Conservation (phyloP, 1,140 invertebrate genomes). For the Asobara japonica region DNA sequence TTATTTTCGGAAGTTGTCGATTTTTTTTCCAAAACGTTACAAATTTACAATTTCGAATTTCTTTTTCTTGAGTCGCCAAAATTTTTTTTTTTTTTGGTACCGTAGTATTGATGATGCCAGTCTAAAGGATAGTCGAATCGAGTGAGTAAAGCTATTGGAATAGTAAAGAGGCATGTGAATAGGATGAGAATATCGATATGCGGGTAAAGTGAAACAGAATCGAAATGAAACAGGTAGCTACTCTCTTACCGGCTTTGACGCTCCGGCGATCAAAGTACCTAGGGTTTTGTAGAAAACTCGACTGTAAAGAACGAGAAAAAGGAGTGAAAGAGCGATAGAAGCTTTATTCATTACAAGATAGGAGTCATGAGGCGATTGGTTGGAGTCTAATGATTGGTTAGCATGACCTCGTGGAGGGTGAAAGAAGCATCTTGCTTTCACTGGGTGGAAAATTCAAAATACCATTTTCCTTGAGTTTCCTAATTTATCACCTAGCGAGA, state of each 20-base stretch:
- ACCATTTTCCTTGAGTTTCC: too few relatives aligned
- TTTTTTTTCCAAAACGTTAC: too few relatives aligned
- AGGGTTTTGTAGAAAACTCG: not conserved
- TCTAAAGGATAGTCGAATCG: not conserved
- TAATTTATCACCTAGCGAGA: too few relatives aligned
- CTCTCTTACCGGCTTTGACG: slow-evolving; percentile 1
- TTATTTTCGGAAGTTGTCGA: too few relatives aligned
- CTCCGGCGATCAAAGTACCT: not conserved
- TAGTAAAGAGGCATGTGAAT: slow-evolving; percentile 7
- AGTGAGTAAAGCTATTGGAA: not conserved
- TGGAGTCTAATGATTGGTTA: not conserved
- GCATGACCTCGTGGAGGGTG: not conserved
- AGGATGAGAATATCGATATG: slow-evolving; percentile 13
- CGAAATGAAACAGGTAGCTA: slow-evolving; percentile 6
- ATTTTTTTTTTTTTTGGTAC: not conserved
- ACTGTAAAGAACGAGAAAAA: not conserved
- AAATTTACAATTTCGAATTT: not conserved
- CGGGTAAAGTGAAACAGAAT: slow-evolving; percentile 13
- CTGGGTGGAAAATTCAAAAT: too few relatives aligned
- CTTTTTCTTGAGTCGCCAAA: not conserved
- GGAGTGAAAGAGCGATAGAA: not conserved
- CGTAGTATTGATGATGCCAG: not conserved
- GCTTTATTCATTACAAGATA: not conserved
- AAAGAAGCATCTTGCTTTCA: too few relatives aligned
- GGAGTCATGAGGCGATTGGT: not conserved